Evolutionary conservation across 2,888 invertebrate species (phyloP), one percentile per base, ranked within the genome.

Genomic region (Elegia similella): DNA sequence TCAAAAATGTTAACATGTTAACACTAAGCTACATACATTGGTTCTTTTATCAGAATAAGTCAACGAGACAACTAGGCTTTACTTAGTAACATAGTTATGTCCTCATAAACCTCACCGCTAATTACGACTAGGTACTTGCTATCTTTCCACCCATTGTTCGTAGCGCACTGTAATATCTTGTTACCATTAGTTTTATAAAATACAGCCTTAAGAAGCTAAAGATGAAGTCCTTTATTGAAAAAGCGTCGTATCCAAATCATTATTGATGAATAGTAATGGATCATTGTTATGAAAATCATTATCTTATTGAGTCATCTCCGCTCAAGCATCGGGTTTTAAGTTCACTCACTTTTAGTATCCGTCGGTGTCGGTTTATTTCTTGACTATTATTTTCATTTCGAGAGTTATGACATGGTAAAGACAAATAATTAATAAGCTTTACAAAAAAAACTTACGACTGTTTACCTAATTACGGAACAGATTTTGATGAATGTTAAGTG

Each of bases 241-340:
- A 0, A 42, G 29, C 16, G 52, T 48, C 54, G 60, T 57, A 65
- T 67, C 66, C 60, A 65, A 67, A 70, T 70, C 67, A 66, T 65
- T 70, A 67, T 67, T 70, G 67, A 67, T 68, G 65, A 65, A 67
- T 68, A 65, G 62, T 69, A 66, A 70, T 70, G 68, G 68, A 66
- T 67, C 68, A 66, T 70, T 70, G 67, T 67, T 68, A 65, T 56
- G 63, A 58, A 47, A 57, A 43, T 57, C 61, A 66, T 67, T 68
- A 67, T 68, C 66, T 65, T 65, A 66, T 66, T 66, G 63, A 70
- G 64, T 62, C 66, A 67, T 70, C 67, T 62, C 56, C 29, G 38
- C 6, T 38, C 16, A 52, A 34, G 32, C 48, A 48, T 42, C 15
- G 38, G 17, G n/a, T 38, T 38, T n/a, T 38, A n/a, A 38, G 38